Evolutionary conservation across 2,888 invertebrate genomes (phyloP), one percentile per base, ranked within the genome.

Genomic region (Plebejus anna): DNA sequence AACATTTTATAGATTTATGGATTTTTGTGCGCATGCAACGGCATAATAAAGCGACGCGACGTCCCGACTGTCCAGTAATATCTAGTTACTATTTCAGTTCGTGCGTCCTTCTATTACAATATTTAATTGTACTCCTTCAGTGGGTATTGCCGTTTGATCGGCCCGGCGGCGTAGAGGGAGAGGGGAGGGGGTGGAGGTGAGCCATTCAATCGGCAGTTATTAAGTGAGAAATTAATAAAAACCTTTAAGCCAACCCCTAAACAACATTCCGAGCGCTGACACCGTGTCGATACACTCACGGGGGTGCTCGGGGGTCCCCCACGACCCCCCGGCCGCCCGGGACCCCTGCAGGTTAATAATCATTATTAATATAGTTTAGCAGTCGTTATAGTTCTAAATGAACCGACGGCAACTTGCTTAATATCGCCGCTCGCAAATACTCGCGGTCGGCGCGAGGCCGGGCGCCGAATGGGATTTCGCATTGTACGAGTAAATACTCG

Each of bases 341-440:
- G 79, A 81, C 82, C 80, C 80, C 80, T 78, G 82, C 87, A 87
- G 87, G 89, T 89, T 90, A 90, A 90, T 91, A 89, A 89, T 88
- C 87, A 89, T 91, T 88, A 92, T 91, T 91, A 92, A 91, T 92
- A 92, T 91, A 92, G 91, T 91, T 91, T 89, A 88, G 87, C 16
- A 87, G 84, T 88, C 87, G 88, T 88, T 88, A 73, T 55, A 88
- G 84, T 83, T 87, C 85, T 87, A 87, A 90, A 89, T 87, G 87
- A 86, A 84, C 84, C 86, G 84, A 84, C 85, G 83, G 84, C 84
- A 91, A 91, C 90, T 91, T 91, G 88, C 87, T 87, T 90, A 90
- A 91, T 91, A 91, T 89, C 87, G 89, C 79, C 80, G 83, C 81
- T 84, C 80, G 89, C 86, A 90, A 90, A 90, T 90, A 90, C 79